Base-by-base conservation (phyloP, 2,888 invertebrate species). In the Thereva unica region DNA sequence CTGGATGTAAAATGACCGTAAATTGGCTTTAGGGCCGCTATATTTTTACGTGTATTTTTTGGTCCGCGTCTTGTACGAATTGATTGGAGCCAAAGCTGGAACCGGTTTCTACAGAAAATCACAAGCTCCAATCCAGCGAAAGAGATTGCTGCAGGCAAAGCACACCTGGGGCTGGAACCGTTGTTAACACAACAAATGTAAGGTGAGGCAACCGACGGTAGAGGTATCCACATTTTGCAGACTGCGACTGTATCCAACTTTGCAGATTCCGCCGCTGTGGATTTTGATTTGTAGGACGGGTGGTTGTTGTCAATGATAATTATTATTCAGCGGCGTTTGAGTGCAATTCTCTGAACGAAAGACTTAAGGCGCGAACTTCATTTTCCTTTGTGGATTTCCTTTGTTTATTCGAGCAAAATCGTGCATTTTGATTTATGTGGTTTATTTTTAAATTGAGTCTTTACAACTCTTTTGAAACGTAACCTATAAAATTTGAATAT, bases 101-200 rank as follows among this genome's bases (percentile, higher is more conserved):
- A 53, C 53, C 37, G 40, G 53, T 53, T 52, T 53, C 38, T n/a
- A n/a, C 38, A 34, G n/a, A 49, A 4, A 49, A n/a, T 10, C 9
- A 49, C 9, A 6, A 49, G 12, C 7, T 4, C 7, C 4, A 49
- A 4, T 10, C 9, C 10, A 5, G 10, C 49, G 12, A 9, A 5
- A 49, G 49, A 49, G 12, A 49, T 3, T 49, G 4, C 12, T 10
- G 6, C 9, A 10, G 12, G 35, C 34, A 52, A 52, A 52, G 8
- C 23, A 10, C 53, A 53, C 53, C 53, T 38, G 53, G 40, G 53
- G 37, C 53, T 10, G 38, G 38, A 53, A 53, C 53, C 53, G 23
- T 23, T 23, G 23, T 23, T 23, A 23, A 23, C 23, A 23, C 23
- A 23, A 23, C n/a, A 23, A 23, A 1, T 23, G 1, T 23, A 23